Evolutionary conservation across 2,113 vertebrate genomes (phyloP).

Genomic region (Aegotheles bennettii): DNA sequence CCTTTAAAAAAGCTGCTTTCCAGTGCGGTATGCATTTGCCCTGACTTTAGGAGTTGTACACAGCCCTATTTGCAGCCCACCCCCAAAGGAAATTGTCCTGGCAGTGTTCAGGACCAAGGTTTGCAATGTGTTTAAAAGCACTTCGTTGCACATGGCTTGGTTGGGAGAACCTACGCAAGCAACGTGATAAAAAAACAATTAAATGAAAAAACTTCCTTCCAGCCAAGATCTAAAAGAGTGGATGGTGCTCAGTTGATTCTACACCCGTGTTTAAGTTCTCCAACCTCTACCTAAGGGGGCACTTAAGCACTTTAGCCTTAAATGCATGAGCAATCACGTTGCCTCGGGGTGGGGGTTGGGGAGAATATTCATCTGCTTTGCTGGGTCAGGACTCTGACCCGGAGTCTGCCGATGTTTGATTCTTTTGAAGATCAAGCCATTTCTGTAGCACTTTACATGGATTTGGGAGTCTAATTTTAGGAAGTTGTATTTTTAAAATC

Average conservation of each 20-base stretch:
- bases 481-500: background rate
- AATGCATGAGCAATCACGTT: background rate
- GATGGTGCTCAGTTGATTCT: background rate
- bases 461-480: conserved; percentile 24
- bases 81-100: background rate
- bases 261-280: background rate
- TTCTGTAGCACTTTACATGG: background rate
- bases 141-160: background rate
- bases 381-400: conserved; percentile 24
- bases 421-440: conserved; percentile 3
- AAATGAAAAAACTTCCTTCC: background rate
- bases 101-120: background rate
- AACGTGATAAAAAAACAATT: conserved; percentile 11
- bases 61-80: background rate
- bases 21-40: background rate
- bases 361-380: background rate
- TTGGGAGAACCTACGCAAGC: background rate
- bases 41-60: background rate
- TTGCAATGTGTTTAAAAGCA: background rate
- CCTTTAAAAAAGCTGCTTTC: background rate
- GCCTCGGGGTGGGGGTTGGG: background rate
- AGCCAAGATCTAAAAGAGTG: background rate
- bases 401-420: background rate
- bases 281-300: conserved; percentile 6
- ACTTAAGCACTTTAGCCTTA: conserved; percentile 40